Base-by-base conservation (phyloP, 1,140 invertebrate species). In the Meloidogyne floridensis region DNA sequence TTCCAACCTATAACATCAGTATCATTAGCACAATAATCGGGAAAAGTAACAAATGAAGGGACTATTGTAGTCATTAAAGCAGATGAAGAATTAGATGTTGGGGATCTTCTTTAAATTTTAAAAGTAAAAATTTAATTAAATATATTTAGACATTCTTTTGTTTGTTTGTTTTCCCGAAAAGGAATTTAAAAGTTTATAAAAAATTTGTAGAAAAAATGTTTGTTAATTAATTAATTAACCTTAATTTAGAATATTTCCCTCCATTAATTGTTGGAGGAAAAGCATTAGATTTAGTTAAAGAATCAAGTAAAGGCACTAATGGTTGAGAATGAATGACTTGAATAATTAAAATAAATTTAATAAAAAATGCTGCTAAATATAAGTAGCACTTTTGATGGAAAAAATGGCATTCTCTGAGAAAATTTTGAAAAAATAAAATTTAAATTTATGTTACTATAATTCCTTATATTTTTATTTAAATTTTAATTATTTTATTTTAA, bases 21-120 rank as follows among this genome's bases (percentile, higher is more conserved):
- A 56, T 89, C 88, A 77, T 89, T 89, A 76, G 88, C 87, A 83
- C 88, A 89, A 79, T 87, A 84, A 20, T 85, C 83, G 15, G 65
- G 77, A n/a, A 79, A 75, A 72, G 74, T 73, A 43, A 73, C 74
- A 43, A 77, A 77, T 15, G 74, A 79, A 6, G 70, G 70, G 5
- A 74, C 70, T 47, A 80, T n/a, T 51, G 18, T 56, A 42, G 70
- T 65, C 59, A 65, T 65, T 65, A 65, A 65, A 65, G 47, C 47
- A 47, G 47, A 72, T 47, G 47, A 47, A 42, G 47, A 43, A 43
- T 72, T 72, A 7, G 47, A 4, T 47, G 42, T 43, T 47, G 47
- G 11, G 6, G 42, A 15, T 72, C 11, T n/a, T 47, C 42, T 65
- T 65, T 18, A n/a, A n/a, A 11, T n/a, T 6, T 7, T 65, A 15